Conservation (phyloP, 1,140 invertebrate species). For the Aphis craccivora region DNA sequence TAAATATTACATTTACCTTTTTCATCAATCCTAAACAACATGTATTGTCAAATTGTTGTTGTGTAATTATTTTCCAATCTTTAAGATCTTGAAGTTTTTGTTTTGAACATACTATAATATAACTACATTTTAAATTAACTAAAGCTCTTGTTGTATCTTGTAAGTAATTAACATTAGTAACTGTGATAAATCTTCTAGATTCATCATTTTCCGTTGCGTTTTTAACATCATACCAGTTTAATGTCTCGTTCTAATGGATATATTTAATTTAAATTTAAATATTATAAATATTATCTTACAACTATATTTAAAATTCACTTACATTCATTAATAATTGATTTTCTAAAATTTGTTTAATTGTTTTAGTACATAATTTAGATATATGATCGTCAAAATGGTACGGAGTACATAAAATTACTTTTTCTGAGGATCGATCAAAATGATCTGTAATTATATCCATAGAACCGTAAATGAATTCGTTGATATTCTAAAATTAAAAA, state of each 20-base stretch:
- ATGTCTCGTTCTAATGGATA: not conserved
- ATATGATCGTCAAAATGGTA: not conserved
- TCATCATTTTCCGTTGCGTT: not conserved
- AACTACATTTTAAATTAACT: not conserved
- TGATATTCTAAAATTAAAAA: not conserved
- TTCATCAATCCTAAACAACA: not conserved
- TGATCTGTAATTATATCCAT: constrained; percentile 17
- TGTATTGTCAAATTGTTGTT: not conserved
- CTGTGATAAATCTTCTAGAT: not conserved
- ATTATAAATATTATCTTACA: not conserved
- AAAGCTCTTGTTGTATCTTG: not conserved
- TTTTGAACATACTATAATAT: not conserved
- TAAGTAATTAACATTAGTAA: not conserved
- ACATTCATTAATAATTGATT: not conserved
- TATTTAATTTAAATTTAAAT: not conserved
- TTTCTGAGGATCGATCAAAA: not conserved
- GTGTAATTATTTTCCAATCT: not conserved
- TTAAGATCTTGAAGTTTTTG: not conserved
- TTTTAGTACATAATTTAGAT: not conserved
- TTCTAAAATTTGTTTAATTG: not conserved
- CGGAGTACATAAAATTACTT: not conserved
- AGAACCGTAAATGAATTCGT: not conserved
- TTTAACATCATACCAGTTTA: not conserved
- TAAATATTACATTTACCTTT: not conserved
- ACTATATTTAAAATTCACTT: not conserved